A percentile compares a stretch with the other conserved stretches of the same genome.
phyloP scores from a whole-genome alignment of 2,888 invertebrate genomes.

The Hanleya hanleyi region DNA sequence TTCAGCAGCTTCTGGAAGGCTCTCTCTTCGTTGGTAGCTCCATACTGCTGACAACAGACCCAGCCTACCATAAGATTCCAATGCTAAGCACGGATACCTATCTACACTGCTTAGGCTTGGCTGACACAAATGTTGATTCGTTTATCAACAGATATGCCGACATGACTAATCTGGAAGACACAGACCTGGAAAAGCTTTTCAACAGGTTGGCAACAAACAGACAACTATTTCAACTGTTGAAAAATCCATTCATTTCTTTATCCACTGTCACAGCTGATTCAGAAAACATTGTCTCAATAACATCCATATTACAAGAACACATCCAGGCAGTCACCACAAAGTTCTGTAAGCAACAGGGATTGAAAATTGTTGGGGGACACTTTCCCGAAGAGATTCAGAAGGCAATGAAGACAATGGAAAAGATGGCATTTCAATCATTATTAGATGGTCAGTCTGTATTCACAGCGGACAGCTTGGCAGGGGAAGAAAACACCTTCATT shows the following conservation, averaged over 20 bases:
- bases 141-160: slow-evolving; percentile 49
- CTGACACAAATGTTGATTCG: slow-evolving; percentile 32
- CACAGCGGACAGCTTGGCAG: too few relatives aligned
- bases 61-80: slow-evolving; percentile 23
- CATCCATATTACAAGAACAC: too few relatives aligned
- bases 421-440: too few relatives aligned
- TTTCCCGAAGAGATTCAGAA: slow-evolving; percentile 47
- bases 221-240: neutral
- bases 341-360: too few relatives aligned
- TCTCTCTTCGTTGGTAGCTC: slow-evolving; percentile 42
- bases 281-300: too few relatives aligned
- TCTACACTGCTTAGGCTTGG: slow-evolving; percentile 49
- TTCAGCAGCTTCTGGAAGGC: slow-evolving; percentile 47
- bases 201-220: slow-evolving; percentile 30
- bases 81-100: slow-evolving; percentile 41
- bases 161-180: slow-evolving; percentile 43
- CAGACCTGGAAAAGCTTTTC: slow-evolving; percentile 44
- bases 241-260: neutral
- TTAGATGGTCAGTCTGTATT: too few relatives aligned
- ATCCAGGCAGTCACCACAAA: too few relatives aligned
- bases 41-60: slow-evolving; percentile 52
- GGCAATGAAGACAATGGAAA: slow-evolving; percentile 44
- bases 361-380: slow-evolving; percentile 40
- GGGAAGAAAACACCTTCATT: too few relatives aligned
- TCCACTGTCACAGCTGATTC: too few relatives aligned